These are phyloP conservation scores for Diglossa brunneiventris DNA, from an alignment of 2,113 vertebrate genomes.

Conservation along the genomic window DNA sequence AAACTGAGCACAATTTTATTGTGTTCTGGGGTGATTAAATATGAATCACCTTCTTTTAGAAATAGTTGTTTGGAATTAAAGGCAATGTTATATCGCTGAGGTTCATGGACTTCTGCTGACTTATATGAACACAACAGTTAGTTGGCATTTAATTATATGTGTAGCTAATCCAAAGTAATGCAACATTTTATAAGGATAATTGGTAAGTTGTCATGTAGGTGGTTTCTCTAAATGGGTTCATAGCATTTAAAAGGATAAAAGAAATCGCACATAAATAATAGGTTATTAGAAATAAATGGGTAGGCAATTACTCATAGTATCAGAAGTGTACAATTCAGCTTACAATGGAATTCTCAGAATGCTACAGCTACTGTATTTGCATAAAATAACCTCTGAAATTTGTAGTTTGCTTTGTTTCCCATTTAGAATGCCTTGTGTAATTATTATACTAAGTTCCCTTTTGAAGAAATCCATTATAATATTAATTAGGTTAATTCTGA, in stretches of 20 bases:
- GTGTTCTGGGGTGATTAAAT: background rate
- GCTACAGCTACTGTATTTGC: background rate
- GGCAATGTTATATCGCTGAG: background rate
- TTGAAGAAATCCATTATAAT: conserved; percentile 14
- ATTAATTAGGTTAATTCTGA: background rate
- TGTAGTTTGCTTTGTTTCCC: background rate
- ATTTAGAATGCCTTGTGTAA: background rate
- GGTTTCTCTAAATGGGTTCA: conserved; percentile 25
- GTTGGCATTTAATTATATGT: conserved; percentile 8
- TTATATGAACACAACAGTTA: background rate
- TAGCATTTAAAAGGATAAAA: conserved; percentile 29
- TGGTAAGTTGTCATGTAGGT: conserved; percentile 8
- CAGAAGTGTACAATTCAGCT: conserved; percentile 5
- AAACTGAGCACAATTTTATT: background rate
- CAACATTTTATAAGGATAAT: background rate
- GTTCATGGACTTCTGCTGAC: background rate
- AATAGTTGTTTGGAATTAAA: background rate
- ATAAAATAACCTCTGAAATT: conserved; percentile 34
- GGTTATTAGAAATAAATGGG: conserved; percentile 36
- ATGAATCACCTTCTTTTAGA: background rate
- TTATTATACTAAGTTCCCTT: background rate
- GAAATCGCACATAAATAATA: conserved; percentile 41
- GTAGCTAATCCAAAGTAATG: conserved; percentile 2
- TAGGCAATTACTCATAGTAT: background rate
- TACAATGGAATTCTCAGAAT: background rate